Evolutionary conservation across 2,113 vertebrate genomes (phyloP).

Genomic region (Mola mola): DNA sequence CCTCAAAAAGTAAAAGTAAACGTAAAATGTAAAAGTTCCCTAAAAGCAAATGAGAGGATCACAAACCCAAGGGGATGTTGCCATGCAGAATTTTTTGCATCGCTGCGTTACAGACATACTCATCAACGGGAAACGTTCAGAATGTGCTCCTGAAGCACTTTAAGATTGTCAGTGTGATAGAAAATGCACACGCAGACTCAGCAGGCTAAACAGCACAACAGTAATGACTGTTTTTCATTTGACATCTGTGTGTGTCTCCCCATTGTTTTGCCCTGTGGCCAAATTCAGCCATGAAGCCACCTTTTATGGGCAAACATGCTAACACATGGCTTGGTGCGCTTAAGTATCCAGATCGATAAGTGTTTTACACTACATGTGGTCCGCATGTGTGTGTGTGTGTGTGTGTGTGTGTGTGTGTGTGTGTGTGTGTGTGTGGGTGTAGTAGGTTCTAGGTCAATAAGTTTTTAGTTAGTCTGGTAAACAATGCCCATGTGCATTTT

Average conservation of each 20-base stretch:
- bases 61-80: background rate
- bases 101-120: background rate
- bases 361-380: slow-evolving; percentile 31
- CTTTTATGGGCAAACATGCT: slow-evolving; percentile 23
- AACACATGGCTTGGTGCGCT: slow-evolving; percentile 43
- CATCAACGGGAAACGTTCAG: background rate
- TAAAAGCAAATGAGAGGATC: background rate
- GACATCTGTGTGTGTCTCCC: slow-evolving; percentile 17
- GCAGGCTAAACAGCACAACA: slow-evolving; percentile 40
- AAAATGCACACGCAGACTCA: slow-evolving; percentile 42
- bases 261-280: slow-evolving; percentile 37
- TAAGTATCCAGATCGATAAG: slow-evolving; percentile 55
- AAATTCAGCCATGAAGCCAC: slow-evolving; percentile 31
- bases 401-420: background rate
- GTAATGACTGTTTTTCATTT: slow-evolving; percentile 55
- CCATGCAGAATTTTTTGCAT: background rate
- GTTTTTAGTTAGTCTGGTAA: slow-evolving; percentile 23
- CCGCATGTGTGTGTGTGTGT: background rate
- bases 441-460: slow-evolving; percentile 19
- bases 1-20: slow-evolving; percentile 9
- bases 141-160: slow-evolving; percentile 27
- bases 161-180: slow-evolving; percentile 36
- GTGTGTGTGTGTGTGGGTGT: slow-evolving; percentile 4
- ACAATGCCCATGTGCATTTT: background rate
- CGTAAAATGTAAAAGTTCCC: slow-evolving; percentile 24